Evolutionary conservation across 2,797 vertebrate genomes (phyloP).

Genomic region (Sebastes reedi): DNA sequence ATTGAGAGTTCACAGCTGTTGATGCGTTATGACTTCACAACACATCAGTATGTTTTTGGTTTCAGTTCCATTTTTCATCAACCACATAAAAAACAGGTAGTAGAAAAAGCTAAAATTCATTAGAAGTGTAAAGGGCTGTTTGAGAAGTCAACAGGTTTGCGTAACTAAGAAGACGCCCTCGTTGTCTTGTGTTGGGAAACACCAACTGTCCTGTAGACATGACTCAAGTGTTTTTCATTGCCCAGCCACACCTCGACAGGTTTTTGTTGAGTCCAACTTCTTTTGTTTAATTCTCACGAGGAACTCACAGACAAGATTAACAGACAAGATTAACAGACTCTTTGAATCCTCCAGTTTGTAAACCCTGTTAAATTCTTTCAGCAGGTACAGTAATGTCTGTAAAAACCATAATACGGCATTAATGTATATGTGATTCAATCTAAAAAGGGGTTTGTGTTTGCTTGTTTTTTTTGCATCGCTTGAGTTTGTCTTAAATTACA

Average conservation of each 20-base stretch:
- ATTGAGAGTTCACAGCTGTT: neutral
- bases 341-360: slow-evolving; percentile 1
- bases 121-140: too few relatives aligned
- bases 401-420: neutral
- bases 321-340: neutral
- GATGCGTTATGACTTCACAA: neutral
- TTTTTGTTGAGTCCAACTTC: neutral
- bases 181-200: too few relatives aligned
- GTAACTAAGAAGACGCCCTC: too few relatives aligned
- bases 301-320: neutral
- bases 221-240: neutral
- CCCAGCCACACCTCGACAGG: neutral
- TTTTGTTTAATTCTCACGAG: neutral
- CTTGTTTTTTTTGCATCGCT: neutral
- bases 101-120: neutral
- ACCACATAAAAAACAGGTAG: neutral
- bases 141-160: too few relatives aligned
- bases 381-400: neutral
- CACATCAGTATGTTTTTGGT: neutral
- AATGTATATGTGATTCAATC: neutral
- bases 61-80: neutral
- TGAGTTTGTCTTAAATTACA: neutral
- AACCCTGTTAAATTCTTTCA: neutral
- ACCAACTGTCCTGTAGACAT: neutral
- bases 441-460: neutral